These are phyloP conservation scores for Drosophila cardini DNA, from an alignment of 1,140 invertebrate genomes.

Conservation along the genomic window DNA sequence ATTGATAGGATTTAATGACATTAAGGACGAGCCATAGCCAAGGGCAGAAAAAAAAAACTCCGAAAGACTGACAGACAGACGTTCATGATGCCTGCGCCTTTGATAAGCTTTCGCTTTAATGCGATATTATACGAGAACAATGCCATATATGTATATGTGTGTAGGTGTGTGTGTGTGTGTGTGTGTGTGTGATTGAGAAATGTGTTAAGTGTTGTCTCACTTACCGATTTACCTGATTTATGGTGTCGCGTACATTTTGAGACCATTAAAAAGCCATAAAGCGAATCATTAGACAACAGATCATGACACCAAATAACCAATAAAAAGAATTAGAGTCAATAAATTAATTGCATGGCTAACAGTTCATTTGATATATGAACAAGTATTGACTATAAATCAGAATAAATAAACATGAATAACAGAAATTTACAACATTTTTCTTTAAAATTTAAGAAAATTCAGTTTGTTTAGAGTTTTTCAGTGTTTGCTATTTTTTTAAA, in stretches of 20 bases:
- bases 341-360: conserved; percentile 41
- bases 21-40: conserved; percentile 51
- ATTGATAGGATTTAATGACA: conserved; percentile 83
- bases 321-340: conserved; percentile 48
- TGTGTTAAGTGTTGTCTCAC: conserved; percentile 56
- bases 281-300: conserved; percentile 42
- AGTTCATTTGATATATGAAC: background rate
- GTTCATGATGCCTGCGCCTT: conserved; percentile 45
- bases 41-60: conserved; percentile 1
- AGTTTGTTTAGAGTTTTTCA: too few relatives aligned
- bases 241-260: conserved; percentile 47
- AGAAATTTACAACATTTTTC: background rate
- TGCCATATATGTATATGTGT: conserved; percentile 13
- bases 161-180: conserved; percentile 10
- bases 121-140: conserved; percentile 50
- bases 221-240: conserved; percentile 62
- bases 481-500: too few relatives aligned
- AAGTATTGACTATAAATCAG: background rate
- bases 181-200: conserved; percentile 12
- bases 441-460: background rate
- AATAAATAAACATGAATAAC: background rate
- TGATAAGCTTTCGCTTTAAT: conserved; percentile 67
- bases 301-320: conserved; percentile 25
- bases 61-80: conserved; percentile 5
- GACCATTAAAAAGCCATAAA: conserved; percentile 75